Base-by-base conservation (phyloP, 2,113 vertebrate species). In the Oreotrochilus melanogaster region DNA sequence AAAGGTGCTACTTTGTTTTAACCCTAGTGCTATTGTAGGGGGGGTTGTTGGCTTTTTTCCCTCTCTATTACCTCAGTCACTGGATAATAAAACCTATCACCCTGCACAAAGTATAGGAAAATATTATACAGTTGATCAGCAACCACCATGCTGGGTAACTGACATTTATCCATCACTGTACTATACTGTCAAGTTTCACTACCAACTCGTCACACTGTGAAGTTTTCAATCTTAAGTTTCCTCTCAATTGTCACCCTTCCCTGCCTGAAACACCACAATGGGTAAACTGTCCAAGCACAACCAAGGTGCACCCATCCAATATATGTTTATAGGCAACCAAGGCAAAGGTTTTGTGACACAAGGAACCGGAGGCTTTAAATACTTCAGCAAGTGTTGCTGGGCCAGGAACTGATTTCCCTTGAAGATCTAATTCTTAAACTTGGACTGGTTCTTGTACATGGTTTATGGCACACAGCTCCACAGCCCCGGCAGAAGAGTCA, bases 1-100 rank as follows among this genome's bases (percentile, higher is more conserved):
- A 58, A 80, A 93, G 85, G 85, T 83, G 80, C 50, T 88, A 83
- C 66, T 96, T 91, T 95, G 22, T 45, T 86, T 92, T 80, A 89
- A 76, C 72, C 75, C 58, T 56, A 70, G 6, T 67, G 45, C 47
- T 54, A 73, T 82, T 93, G 39, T 39, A 51, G 19, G 45, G 8
- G 21, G 5, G 13, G 23, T 14, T 42, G 27, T 24, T 30, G 21
- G 18, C 14, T 24, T 35, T 43, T 64, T 48, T 80, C 64, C 61
- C 33, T 19, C 43, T 50, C 78, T 69, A 85, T 57, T 74, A 89
- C 60, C 82, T 89, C 54, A 66, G 1, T 86, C 47, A 39, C 69
- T 23, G 22, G 54, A 50, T 23, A 78, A 7, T 66, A 56, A 71
- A 90, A 50, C 2, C 27, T 56, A 45, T 22, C 42, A 75, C 42